phyloP scores from a whole-genome alignment of 2,888 invertebrate species.

The Antheraea assamensis region DNA sequence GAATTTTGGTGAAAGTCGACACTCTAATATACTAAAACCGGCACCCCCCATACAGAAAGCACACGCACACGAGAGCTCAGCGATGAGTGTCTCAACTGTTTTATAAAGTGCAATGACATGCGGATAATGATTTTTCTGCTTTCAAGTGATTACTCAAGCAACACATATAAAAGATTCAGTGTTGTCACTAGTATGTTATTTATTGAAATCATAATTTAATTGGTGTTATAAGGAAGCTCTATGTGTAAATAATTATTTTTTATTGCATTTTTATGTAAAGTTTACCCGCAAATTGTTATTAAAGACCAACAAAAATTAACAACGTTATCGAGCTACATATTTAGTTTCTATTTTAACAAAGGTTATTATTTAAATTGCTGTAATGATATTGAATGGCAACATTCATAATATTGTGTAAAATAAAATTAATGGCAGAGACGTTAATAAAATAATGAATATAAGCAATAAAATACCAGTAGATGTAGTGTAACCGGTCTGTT shows the following conservation, averaged over 20 bases:
- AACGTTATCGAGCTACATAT: background rate
- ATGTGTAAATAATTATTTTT: background rate
- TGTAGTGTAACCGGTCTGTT: background rate
- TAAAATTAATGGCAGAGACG: conserved; percentile 5
- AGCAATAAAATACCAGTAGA: background rate
- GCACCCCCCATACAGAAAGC: background rate
- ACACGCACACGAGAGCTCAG: too few species aligned
- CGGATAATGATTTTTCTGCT: too few species aligned
- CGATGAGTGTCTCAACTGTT: too few species aligned
- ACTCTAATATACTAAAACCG: too few species aligned
- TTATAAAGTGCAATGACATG: too few species aligned
- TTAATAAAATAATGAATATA: background rate
- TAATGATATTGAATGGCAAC: background rate
- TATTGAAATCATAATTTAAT: background rate
- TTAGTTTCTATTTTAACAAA: background rate
- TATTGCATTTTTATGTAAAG: too few species aligned
- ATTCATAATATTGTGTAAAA: background rate
- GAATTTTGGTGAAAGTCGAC: too few species aligned
- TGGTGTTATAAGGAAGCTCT: background rate
- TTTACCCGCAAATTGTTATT: too few species aligned
- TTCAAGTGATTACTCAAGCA: too few species aligned
- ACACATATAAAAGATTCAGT: too few species aligned
- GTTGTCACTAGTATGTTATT: background rate
- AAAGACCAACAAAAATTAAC: background rate
- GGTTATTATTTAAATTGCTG: background rate